phyloP scores from a whole-genome alignment of 2,888 invertebrate species.

The Cephonodes hylas region DNA sequence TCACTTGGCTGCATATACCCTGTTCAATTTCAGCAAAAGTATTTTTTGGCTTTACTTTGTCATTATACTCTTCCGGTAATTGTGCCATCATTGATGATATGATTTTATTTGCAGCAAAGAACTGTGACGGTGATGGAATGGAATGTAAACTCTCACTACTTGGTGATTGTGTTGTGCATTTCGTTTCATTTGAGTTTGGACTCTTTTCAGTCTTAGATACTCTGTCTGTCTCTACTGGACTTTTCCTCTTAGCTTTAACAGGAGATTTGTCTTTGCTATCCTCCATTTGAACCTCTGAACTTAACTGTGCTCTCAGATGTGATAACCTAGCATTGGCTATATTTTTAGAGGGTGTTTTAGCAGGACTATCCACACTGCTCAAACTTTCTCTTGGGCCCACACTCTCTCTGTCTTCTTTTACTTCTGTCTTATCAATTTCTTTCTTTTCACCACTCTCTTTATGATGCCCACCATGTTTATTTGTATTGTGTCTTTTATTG shows the following conservation, averaged over 20 bases:
- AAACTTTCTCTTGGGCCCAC: not conserved
- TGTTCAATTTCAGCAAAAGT: slow-evolving; percentile 73
- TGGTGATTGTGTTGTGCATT: slow-evolving; percentile 51
- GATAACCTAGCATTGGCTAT: slow-evolving; percentile 55
- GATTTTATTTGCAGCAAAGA: slow-evolving; percentile 72
- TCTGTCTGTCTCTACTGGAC: slow-evolving; percentile 38
- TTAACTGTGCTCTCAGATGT: slow-evolving; percentile 49
- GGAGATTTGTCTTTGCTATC: slow-evolving; percentile 38
- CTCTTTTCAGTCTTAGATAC: slow-evolving; percentile 26
- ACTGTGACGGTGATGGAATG: slow-evolving; percentile 67
- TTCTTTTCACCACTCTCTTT: not conserved
- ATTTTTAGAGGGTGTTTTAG: slow-evolving; percentile 46
- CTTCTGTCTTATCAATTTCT: slow-evolving; percentile 1
- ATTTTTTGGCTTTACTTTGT: slow-evolving; percentile 59
- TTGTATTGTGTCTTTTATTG: slow-evolving; percentile 16
- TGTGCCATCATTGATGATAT: slow-evolving; percentile 75
- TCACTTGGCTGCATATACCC: slow-evolving; percentile 67
- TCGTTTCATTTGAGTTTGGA: slow-evolving; percentile 49
- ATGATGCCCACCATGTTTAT: not conserved
- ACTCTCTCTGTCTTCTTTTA: slow-evolving; percentile 15
- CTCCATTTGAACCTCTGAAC: slow-evolving; percentile 44
- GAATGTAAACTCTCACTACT: slow-evolving; percentile 62
- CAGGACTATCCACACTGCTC: slow-evolving; percentile 2
- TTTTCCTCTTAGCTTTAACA: slow-evolving; percentile 31
- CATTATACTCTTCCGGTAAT: slow-evolving; percentile 61